phyloP scores from a whole-genome alignment of 2,888 invertebrate genomes.

The Drosophila subquinaria region DNA sequence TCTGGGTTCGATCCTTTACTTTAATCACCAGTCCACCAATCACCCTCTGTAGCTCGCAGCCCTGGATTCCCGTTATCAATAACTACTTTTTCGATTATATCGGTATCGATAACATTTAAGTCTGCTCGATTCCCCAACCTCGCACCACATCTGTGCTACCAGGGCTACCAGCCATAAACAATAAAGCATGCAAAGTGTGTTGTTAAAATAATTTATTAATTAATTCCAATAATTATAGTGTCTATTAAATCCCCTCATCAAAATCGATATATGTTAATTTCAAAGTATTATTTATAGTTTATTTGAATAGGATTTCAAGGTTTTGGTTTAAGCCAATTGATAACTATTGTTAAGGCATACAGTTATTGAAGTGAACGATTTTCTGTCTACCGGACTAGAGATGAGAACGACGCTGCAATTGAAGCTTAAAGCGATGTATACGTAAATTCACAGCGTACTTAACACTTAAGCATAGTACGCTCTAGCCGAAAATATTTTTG shows the following conservation, averaged over 20 bases:
- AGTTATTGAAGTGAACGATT: background rate
- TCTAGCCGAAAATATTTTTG: too few species aligned
- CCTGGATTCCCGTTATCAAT: constrained; percentile 3
- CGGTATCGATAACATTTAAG: background rate
- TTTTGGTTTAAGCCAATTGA: background rate
- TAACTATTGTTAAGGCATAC: background rate
- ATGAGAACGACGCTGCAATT: background rate
- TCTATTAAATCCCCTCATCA: background rate
- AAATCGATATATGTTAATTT: background rate
- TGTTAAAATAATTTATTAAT: background rate
- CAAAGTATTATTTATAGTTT: background rate
- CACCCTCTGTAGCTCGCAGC: constrained; percentile 7
- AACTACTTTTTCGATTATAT: background rate
- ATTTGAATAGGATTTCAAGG: background rate
- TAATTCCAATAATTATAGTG: background rate
- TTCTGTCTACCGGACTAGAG: background rate
- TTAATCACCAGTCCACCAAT: background rate
- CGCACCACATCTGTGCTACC: background rate
- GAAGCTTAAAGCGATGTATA: too few species aligned
- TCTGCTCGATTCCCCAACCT: background rate
- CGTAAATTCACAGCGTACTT: background rate
- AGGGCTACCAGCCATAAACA: background rate
- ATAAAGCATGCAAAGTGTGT: background rate
- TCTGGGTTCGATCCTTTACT: constrained; percentile 4
- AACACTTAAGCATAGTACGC: too few species aligned